Conservation (phyloP, 2,797 vertebrate genomes). For the Ptychadena robeensis region DNA sequence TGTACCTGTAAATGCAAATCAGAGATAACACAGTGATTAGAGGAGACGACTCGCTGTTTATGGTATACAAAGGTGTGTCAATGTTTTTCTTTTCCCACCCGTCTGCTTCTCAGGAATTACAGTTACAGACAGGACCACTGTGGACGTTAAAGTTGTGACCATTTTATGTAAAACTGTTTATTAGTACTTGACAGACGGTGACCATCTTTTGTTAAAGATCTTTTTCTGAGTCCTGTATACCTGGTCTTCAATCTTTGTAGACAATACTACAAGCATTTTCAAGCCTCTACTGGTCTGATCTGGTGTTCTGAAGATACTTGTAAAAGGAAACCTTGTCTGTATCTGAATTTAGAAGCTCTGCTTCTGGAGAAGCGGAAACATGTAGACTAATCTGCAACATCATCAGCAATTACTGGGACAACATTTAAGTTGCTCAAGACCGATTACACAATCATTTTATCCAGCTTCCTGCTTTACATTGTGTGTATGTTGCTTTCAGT, state of each 20-base stretch:
- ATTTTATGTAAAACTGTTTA: too few species aligned
- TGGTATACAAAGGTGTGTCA: neutral
- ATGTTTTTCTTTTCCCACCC: neutral
- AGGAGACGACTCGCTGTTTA: neutral
- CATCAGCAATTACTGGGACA: neutral
- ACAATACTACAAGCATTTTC: neutral
- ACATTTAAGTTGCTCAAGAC: neutral
- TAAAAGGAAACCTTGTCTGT: neutral
- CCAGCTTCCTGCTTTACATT: too few species aligned
- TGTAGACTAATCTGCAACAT: neutral
- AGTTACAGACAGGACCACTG: neutral
- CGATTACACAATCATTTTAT: neutral
- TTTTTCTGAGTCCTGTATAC: neutral
- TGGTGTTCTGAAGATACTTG: neutral
- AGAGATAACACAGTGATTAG: neutral
- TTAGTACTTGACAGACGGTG: neutral
- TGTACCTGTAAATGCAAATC: constrained; percentile 7
- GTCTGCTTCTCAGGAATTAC: neutral
- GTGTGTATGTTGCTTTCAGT: too few species aligned
- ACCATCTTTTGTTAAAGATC: neutral
- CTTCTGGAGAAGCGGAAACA: neutral
- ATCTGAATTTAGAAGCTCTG: neutral
- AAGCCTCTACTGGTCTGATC: neutral
- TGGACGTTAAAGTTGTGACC: neutral
- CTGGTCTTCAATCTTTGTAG: neutral